These are phyloP conservation scores for Gambusia affinis DNA, from an alignment of 2,113 vertebrate genomes.

Conservation along the genomic window DNA sequence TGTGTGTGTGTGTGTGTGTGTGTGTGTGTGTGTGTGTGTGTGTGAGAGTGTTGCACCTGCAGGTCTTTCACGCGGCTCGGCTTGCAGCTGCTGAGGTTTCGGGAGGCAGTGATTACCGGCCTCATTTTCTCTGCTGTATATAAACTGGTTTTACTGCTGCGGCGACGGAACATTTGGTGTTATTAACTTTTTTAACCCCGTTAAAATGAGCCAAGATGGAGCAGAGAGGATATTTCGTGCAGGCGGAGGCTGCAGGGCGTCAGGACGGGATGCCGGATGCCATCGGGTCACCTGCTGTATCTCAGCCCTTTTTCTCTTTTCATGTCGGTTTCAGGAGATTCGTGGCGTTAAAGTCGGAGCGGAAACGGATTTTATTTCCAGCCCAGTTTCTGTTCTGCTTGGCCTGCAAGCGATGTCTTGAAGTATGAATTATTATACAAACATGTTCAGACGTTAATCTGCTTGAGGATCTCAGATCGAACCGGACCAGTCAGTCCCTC, in stretches of 20 bases:
- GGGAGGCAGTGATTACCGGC: constrained; percentile 31
- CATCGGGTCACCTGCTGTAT: neutral
- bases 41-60: neutral
- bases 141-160: constrained; percentile 35
- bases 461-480: too few relatives aligned
- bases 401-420: neutral
- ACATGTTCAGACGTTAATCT: neutral
- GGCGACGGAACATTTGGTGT: constrained; percentile 39
- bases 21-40: neutral
- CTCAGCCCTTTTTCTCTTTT: neutral
- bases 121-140: constrained; percentile 47
- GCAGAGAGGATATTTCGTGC: constrained; percentile 1
- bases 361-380: neutral
- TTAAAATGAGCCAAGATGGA: constrained; percentile 22
- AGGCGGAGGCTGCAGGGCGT: neutral
- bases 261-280: neutral
- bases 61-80: neutral
- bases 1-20: too few relatives aligned
- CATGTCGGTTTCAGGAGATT: constrained; percentile 3
- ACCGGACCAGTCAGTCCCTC: too few relatives aligned
- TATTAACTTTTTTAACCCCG: constrained; percentile 54
- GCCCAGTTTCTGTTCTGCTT: neutral
- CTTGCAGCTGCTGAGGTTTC: constrained; percentile 10
- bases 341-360: neutral
- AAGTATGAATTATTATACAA: neutral